Base-by-base conservation (phyloP, 2,888 invertebrate genomes). In the Gisinianus flammeolus region DNA sequence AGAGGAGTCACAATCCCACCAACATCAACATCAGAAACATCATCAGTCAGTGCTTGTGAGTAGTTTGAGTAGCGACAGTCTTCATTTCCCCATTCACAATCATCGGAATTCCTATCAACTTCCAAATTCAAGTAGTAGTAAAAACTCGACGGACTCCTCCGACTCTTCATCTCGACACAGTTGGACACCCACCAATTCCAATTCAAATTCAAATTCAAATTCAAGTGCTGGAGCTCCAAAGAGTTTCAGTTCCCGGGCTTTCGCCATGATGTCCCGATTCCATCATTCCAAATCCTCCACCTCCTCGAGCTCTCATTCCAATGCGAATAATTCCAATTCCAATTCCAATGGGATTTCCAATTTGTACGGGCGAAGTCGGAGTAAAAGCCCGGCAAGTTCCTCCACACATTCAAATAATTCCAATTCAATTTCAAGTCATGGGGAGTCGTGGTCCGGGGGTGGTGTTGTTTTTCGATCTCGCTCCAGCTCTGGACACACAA, bases 1-100 rank as follows among this genome's bases (percentile, higher is more conserved):
- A 0, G 93, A 93, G 87, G 93, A 93, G 87, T 80, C 83, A 91
- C 80, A 76, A 66, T 69, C 67, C 33, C 68, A 72, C 62, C 78
- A 76, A 52, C 67, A 28, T 19, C 31, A 31, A 19, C 28, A 67
- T 4, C n/a, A 26, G 26, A 19, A 33, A 33, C 66, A 35, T 19
- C 64, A 52, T 16, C 73, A 76, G 54, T 82, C 81, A 44, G 62
- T 80, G n/a, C 78, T 83, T 19, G 82, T 84, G 12, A 79, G 76
- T 54, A 79, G 80, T 64, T 72, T 83, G 44, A 79, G 79, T 68
- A 80, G 79, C 76, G 84, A 84, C 79, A 83, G 83, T 79, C 79
- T 84, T 33, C 83, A 83, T 77, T 16, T 12, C 28, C 3, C 62
- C 6, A 24, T 12, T 4, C 66, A 35, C 56, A 35, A 76, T 52